Evolutionary conservation across 2,888 invertebrate species (phyloP).

Genomic region (Zootermopsis nevadensis): DNA sequence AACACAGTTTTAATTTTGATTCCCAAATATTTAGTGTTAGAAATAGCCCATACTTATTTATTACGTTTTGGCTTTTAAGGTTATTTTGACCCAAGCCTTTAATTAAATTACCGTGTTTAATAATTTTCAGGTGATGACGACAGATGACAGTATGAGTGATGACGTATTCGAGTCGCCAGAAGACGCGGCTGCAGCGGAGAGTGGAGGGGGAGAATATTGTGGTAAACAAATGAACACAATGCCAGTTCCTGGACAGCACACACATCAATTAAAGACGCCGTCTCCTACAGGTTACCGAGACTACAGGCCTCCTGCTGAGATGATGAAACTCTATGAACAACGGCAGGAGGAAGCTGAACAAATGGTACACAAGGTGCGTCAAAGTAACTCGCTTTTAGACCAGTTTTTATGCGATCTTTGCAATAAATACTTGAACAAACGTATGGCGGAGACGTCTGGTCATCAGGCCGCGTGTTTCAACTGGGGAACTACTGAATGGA

Average conservation of each 20-base stretch:
- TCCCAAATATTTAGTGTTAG: no score
- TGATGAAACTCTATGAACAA: conserved; percentile 60
- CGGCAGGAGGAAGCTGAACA: conserved; percentile 63
- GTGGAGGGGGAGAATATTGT: conserved; percentile 55
- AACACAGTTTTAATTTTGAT: no score
- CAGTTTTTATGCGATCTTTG: no score
- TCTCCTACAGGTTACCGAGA: conserved; percentile 85
- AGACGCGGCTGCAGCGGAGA: conserved; percentile 53
- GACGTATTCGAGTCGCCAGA: conserved; percentile 82
- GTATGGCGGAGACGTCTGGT: no score
- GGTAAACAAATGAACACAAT: conserved; percentile 58
- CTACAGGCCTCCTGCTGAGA: conserved; percentile 79
- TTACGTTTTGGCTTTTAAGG: no score
- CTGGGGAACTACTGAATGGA: no score
- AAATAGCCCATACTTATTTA: no score
- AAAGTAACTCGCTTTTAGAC: neutral
- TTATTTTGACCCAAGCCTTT: no score
- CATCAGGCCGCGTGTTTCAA: no score
- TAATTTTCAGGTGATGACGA: conserved; percentile 68
- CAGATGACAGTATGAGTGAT: conserved; percentile 84
- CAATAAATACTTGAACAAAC: no score
- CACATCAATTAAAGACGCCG: conserved; percentile 63
- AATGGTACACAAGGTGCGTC: conserved; percentile 74
- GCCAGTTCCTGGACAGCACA: conserved; percentile 58
- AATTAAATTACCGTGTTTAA: no score